These are phyloP conservation scores for Theristicus caerulescens DNA, from an alignment of 2,113 vertebrate species.

Conservation along the genomic window DNA sequence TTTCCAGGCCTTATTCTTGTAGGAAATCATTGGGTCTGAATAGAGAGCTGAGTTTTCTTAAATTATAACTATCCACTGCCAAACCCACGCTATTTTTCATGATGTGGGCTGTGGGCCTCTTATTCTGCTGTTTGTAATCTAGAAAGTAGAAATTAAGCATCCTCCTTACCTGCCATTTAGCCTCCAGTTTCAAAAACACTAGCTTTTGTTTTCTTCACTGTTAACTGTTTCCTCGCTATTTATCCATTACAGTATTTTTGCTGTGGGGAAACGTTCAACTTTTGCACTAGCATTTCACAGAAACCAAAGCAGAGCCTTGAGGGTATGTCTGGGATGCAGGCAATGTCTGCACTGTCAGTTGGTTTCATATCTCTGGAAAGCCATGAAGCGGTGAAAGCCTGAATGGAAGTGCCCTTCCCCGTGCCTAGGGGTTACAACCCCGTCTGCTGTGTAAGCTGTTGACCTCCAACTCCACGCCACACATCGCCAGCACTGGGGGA, in stretches of 20 bases:
- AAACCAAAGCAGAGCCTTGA: background rate
- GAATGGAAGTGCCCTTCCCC: background rate
- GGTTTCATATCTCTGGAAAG: background rate
- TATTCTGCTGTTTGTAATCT: slow-evolving; percentile 3
- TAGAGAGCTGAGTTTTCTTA: background rate
- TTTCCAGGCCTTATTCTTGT: background rate
- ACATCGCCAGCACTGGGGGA: background rate
- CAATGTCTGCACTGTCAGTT: rapidly evolving
- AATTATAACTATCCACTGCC: background rate
- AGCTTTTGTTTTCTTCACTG: background rate
- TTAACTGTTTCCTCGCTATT: background rate
- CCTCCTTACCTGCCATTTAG: slow-evolving; percentile 12
- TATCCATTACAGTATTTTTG: background rate
- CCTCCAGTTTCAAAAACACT: background rate
- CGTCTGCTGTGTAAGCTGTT: rapidly evolving
- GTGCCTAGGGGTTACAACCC: background rate
- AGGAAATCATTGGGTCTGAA: background rate
- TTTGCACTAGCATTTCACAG: background rate
- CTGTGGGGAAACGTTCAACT: background rate
- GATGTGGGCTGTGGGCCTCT: background rate
- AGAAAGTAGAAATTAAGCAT: slow-evolving; percentile 16
- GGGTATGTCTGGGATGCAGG: background rate
- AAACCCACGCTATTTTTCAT: background rate
- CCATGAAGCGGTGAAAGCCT: background rate
- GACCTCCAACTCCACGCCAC: background rate